Percentiles rank a stretch among this genome's conserved stretches.
Conservation (phyloP, 2,888 invertebrate species). For the Acrobasis suavella region DNA sequence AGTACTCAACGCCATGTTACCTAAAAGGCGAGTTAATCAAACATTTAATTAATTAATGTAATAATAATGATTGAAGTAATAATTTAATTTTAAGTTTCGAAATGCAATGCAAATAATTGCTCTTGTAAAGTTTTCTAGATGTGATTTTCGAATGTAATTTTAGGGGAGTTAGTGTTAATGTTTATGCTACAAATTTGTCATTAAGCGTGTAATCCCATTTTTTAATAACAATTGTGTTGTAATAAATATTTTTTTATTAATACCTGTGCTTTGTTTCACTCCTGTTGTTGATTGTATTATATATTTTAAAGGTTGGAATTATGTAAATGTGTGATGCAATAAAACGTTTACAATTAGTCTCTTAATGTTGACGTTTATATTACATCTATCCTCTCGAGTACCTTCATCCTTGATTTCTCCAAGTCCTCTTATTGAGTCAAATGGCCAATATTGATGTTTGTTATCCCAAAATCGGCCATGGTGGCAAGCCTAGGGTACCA, state of each 20-base stretch:
- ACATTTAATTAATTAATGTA: constrained; percentile 33
- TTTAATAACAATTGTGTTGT: constrained; percentile 53
- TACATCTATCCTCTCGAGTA: neutral
- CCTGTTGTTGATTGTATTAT: constrained; percentile 13
- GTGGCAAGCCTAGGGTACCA: too few relatives aligned
- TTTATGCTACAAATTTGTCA: constrained; percentile 46
- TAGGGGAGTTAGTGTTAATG: constrained; percentile 44
- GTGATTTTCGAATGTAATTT: constrained; percentile 51
- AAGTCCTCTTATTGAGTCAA: too few relatives aligned
- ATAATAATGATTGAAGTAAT: constrained; percentile 41
- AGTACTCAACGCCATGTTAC: constrained; percentile 21
- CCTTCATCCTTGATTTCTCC: too few relatives aligned
- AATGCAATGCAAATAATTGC: constrained; percentile 45
- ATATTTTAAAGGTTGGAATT: constrained; percentile 8
- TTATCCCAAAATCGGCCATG: too few relatives aligned
- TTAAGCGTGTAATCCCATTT: constrained; percentile 59
- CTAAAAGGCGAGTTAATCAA: constrained; percentile 10
- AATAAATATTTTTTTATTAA: constrained; percentile 60
- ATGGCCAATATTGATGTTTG: too few relatives aligned
- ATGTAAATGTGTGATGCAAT: constrained; percentile 21
- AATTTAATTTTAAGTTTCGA: constrained; percentile 50
- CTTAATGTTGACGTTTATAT: constrained; percentile 6
- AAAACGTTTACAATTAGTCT: constrained; percentile 15
- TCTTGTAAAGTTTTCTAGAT: constrained; percentile 50
- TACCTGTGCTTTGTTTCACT: constrained; percentile 32